phyloP scores from a whole-genome alignment of 37 sponge, comb jelly and placozoan species.

The Lycopodina hypogea region DNA sequence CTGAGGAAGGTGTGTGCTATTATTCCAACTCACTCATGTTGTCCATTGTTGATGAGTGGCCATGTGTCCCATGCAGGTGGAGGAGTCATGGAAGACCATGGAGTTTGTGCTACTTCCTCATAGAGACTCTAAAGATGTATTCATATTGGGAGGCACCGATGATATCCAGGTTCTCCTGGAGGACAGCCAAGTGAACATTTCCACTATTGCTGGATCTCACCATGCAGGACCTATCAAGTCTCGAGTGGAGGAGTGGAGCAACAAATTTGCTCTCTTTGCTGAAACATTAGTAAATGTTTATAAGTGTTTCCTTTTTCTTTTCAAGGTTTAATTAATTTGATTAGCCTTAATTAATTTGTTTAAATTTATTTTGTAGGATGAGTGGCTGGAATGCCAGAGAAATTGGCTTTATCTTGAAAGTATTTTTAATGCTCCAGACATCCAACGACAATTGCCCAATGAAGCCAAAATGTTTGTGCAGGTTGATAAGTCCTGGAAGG shows the following conservation, averaged over 20 bases:
- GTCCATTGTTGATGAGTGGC: neutral
- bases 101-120: constrained; percentile 91
- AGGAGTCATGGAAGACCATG: constrained; percentile 90
- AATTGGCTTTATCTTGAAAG: constrained; percentile 99
- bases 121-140: constrained; percentile 93
- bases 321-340: too few relatives aligned
- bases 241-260: constrained; percentile 93
- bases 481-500: constrained; percentile 99
- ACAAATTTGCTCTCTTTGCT: constrained; percentile 83
- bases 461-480: constrained; percentile 95
- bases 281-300: constrained; percentile 92
- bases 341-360: too few relatives aligned
- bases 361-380: constrained; percentile 87
- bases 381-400: constrained; percentile 92
- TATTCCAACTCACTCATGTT: neutral
- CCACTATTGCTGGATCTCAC: constrained; percentile 91
- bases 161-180: constrained; percentile 94
- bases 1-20: constrained; percentile 71
- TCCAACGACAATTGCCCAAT: constrained; percentile 95
- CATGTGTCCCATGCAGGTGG: too few relatives aligned
- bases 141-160: constrained; percentile 95
- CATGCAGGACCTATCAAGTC: constrained; percentile 97
- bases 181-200: constrained; percentile 91
- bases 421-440: constrained; percentile 99
- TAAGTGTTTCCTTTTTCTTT: too few relatives aligned